Evolutionary conservation across 2,797 vertebrate genomes (phyloP).

Genomic region (Onychomys torridus): DNA sequence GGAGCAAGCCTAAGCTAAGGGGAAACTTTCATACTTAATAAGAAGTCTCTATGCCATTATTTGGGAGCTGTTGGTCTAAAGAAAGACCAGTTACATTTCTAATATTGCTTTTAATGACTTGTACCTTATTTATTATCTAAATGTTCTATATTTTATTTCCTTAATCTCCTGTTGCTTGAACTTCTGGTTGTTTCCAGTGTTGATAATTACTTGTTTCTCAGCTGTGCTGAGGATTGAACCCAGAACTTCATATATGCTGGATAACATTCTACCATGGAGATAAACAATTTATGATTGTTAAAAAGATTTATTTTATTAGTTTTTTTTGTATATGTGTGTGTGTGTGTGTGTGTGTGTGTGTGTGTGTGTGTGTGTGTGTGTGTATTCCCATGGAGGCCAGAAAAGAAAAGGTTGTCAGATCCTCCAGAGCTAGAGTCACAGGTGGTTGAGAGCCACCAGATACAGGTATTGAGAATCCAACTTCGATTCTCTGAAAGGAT

Average conservation of each 20-base stretch:
- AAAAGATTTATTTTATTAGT: not conserved
- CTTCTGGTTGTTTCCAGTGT: not conserved
- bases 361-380: not conserved
- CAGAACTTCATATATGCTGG: not conserved
- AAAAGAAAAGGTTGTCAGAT: not conserved
- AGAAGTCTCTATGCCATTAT: not conserved
- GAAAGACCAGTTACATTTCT: not conserved
- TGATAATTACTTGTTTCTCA: not conserved
- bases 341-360: not conserved
- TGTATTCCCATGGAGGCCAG: not conserved
- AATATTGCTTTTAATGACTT: constrained; percentile 13
- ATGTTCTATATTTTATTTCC: not conserved
- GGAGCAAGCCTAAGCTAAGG: not conserved
- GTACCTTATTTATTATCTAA: constrained; percentile 38
- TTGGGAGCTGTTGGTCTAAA: not conserved
- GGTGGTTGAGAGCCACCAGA: not conserved
- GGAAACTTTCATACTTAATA: not conserved
- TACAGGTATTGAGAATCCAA: not conserved
- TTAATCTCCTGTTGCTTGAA: not conserved
- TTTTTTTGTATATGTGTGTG: not conserved
- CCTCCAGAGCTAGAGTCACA: not conserved
- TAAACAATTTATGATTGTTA: not conserved
- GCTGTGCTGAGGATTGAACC: not conserved
- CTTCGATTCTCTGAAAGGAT: not conserved
- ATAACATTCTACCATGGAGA: not conserved